Base-by-base conservation (phyloP, 2,113 vertebrate species). In the Pica pica region DNA sequence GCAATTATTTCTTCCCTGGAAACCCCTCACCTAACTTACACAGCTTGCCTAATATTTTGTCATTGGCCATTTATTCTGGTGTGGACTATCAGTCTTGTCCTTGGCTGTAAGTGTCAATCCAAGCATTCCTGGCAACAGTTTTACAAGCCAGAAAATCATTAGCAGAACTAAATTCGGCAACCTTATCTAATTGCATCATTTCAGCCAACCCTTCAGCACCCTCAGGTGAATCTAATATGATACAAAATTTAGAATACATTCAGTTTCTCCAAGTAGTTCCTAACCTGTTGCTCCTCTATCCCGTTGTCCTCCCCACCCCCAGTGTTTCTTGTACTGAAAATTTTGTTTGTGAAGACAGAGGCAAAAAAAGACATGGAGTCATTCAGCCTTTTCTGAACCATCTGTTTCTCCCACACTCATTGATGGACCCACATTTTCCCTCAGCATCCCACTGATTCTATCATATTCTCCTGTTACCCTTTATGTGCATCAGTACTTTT, bases 311-410 rank as follows among this genome's bases (percentile, higher is more conserved):
- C 21, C 12, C 13, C 23, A 35, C 3, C 10, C 10, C 4, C 7
- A 86, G 12, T n/a, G 65, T 46, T 35, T 22, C 23, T 67, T 7
- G 35, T 67, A 53, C 35, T 79, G 35, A 87, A 93, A 47, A 55
- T 71, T 64, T 79, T 63, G 18, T 44, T 63, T 89, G 9, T 65
- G 20, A 86, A 87, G 35, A 42, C 9, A 46, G 37, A 68, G 21
- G 16, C 37, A 61, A 83, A 82, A 90, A 65, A 57, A 80, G 21
- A 5, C 31, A 53, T 27, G 6, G 73, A 89, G 52, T 70, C 39
- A 77, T 63, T 84, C 91, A 95, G 35, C 64, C 87, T 91, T 94
- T 87, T 75, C 87, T 59, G 21, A 87, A 69, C 92, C 87, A 87
- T 91, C 87, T 93, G 84, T 89, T 96, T 94, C 49, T 88, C 56